Percentiles rank a stretch among this genome's conserved stretches.
phyloP scores from a whole-genome alignment of 2,888 invertebrate species.

The Shargacucullia verbasci region DNA sequence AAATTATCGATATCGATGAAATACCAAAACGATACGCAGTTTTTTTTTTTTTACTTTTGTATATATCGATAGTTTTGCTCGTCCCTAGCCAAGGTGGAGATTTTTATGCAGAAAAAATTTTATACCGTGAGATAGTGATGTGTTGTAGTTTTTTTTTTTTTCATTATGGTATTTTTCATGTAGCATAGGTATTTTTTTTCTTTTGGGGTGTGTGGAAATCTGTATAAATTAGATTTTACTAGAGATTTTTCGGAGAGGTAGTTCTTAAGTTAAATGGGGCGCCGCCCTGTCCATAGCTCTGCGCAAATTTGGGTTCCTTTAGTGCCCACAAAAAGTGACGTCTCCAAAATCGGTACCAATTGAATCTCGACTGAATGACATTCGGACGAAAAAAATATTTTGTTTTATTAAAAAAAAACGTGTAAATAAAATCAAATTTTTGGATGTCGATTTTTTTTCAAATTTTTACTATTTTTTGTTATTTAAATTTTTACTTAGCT shows the following conservation, averaged over 20 bases:
- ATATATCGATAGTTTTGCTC: slow-evolving; percentile 55
- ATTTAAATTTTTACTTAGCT: slow-evolving; percentile 50
- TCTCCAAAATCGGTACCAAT: slow-evolving; percentile 55
- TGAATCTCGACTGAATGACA: slow-evolving; percentile 74
- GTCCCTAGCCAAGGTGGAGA: slow-evolving; percentile 55
- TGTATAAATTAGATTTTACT: slow-evolving; percentile 87
- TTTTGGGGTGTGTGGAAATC: slow-evolving; percentile 85
- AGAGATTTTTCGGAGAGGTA: slow-evolving; percentile 79
- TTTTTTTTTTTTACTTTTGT: slow-evolving; percentile 27
- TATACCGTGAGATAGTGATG: slow-evolving; percentile 73
- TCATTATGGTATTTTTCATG: slow-evolving; percentile 73
- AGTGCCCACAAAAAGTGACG: slow-evolving; percentile 61
- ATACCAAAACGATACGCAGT: slow-evolving; percentile 42
- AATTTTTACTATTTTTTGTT: slow-evolving; percentile 10
- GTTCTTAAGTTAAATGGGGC: slow-evolving; percentile 73
- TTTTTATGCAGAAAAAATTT: slow-evolving; percentile 69
- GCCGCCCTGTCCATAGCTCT: slow-evolving; percentile 73
- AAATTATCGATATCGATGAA: slow-evolving; percentile 35
- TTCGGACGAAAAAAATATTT: slow-evolving; percentile 29
- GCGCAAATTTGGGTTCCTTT: slow-evolving; percentile 82
- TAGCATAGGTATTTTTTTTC: slow-evolving; percentile 71
- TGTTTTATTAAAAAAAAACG: slow-evolving; percentile 49
- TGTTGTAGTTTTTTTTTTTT: slow-evolving; percentile 68
- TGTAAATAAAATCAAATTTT: slow-evolving; percentile 81
- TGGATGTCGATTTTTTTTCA: slow-evolving; percentile 45